Conservation (phyloP, 1,140 invertebrate genomes). For the Chironomus striatipennis region DNA sequence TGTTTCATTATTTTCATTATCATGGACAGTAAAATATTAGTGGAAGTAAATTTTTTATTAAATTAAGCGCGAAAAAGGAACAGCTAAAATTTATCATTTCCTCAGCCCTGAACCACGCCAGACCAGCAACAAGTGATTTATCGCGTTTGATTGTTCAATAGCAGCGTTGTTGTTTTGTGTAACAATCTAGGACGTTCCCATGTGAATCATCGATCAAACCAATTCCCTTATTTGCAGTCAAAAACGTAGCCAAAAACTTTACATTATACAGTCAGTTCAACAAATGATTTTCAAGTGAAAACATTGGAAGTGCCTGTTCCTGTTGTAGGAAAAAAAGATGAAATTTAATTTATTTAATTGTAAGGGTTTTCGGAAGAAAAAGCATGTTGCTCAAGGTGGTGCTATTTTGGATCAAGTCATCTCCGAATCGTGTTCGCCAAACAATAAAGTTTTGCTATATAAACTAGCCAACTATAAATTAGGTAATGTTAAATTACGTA, state of each 20-base stretch:
- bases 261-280: neutral
- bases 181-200: conserved; percentile 16
- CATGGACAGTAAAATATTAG: neutral
- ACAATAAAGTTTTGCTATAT: conserved; percentile 78
- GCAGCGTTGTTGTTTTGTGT: neutral
- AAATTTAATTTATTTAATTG: conserved; percentile 22
- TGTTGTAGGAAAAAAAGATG: neutral
- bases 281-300: neutral
- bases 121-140: conserved; percentile 17
- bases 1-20: conserved; percentile 10
- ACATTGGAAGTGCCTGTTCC: neutral
- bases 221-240: neutral
- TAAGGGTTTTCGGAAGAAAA: conserved; percentile 4
- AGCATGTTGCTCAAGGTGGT: neutral
- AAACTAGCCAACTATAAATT: conserved; percentile 84
- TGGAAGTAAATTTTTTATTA: conserved; percentile 5
- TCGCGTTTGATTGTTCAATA: conserved; percentile 10
- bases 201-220: conserved; percentile 14
- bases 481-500: conserved; percentile 39
- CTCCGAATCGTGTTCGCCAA: conserved; percentile 68
- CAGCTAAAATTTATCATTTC: neutral
- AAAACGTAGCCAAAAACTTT: neutral
- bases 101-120: neutral
- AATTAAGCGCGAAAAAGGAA: neutral
- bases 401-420: conserved; percentile 77